Conservation (phyloP, 2,888 invertebrate genomes). For the Biston stratarius region DNA sequence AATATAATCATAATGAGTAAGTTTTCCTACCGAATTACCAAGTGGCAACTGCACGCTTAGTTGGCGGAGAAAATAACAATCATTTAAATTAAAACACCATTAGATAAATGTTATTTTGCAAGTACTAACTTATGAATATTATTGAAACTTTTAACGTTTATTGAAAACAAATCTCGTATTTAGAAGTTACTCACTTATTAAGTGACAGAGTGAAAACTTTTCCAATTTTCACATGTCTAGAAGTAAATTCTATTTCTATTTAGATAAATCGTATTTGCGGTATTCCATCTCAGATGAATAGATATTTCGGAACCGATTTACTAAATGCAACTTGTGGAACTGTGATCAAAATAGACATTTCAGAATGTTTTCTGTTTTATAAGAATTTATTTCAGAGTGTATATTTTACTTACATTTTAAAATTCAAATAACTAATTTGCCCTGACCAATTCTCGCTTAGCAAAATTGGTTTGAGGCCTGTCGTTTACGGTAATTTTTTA, state of each 20-base stretch:
- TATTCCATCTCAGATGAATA: neutral
- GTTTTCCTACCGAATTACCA: no score
- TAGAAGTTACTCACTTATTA: neutral
- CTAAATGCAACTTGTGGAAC: neutral
- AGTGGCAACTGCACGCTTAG: no score
- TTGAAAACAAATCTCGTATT: neutral
- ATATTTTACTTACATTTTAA: no score
- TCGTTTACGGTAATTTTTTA: no score
- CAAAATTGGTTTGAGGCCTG: no score
- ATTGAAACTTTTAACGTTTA: neutral
- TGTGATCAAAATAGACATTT: neutral
- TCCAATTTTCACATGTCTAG: neutral
- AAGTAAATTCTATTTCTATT: conserved; percentile 1
- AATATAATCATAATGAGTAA: no score
- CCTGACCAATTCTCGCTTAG: no score
- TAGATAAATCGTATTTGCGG: neutral
- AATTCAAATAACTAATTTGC: no score
- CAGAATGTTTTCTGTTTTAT: neutral
- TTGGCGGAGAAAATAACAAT: neutral
- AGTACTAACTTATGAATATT: neutral
- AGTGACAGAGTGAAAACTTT: neutral
- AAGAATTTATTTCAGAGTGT: no score
- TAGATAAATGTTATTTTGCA: neutral
- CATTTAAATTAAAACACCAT: neutral
- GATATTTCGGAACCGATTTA: neutral